phyloP scores from a whole-genome alignment of 2,797 vertebrate species.

The Otolemur crassicaudatus region DNA sequence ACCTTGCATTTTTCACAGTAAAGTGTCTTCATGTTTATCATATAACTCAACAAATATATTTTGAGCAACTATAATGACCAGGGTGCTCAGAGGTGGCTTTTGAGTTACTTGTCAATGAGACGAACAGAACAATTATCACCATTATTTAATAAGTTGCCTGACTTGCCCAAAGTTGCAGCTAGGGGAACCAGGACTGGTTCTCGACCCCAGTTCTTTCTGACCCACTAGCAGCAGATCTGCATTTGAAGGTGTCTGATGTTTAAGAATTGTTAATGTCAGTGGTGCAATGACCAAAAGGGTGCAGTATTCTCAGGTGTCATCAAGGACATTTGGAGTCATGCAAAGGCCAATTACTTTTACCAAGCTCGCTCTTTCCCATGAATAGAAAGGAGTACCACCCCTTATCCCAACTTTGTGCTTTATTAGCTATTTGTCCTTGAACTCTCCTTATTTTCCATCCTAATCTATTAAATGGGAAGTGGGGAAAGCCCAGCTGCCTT shows the following conservation, averaged over 20 bases:
- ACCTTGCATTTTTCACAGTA: neutral
- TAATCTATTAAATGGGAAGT: neutral
- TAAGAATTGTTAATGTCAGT: neutral
- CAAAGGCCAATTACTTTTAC: neutral
- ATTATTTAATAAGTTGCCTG: neutral
- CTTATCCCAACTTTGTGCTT: neutral
- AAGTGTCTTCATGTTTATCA: neutral
- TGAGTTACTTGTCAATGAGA: neutral
- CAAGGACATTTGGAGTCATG: neutral
- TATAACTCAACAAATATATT: neutral
- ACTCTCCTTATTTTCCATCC: neutral
- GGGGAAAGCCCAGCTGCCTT: neutral
- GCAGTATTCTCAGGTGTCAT: neutral
- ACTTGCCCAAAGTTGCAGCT: neutral
- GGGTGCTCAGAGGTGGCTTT: neutral
- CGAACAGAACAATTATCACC: neutral
- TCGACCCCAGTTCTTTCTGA: neutral
- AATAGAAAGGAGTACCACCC: neutral
- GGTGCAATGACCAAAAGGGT: neutral
- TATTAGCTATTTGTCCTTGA: slow-evolving; percentile 3
- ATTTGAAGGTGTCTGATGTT: neutral
- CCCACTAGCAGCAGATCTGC: neutral
- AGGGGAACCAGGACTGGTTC: neutral
- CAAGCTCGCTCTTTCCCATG: neutral
- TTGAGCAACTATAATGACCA: neutral